Evolutionary conservation across 2,888 invertebrate genomes (phyloP).

Genomic region (Acrobasis consociella): DNA sequence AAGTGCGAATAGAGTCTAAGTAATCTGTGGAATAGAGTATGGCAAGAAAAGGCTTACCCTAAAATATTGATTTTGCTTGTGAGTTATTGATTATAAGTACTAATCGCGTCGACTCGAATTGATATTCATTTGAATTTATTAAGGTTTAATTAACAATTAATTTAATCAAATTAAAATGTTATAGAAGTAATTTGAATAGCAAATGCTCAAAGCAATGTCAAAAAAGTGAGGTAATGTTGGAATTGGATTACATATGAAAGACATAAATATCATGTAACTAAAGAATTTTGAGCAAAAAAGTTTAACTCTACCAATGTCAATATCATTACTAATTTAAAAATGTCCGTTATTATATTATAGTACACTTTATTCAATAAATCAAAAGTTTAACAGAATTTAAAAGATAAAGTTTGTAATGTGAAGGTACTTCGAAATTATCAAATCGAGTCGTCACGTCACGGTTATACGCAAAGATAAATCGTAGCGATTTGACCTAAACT

Average conservation of each 20-base stretch:
- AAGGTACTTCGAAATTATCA: not conserved
- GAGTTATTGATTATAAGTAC: not conserved
- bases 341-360: no score
- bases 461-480: no score
- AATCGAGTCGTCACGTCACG: conserved; percentile 4
- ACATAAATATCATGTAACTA: no score
- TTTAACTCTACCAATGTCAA: no score
- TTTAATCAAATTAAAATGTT: not conserved
- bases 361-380: no score
- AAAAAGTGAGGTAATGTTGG: no score
- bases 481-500: no score
- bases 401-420: not conserved
- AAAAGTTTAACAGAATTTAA: no score
- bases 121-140: not conserved
- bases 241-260: no score
- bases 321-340: no score
- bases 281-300: no score
- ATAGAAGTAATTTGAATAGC: not conserved
- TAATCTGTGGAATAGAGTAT: not conserved
- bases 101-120: not conserved
- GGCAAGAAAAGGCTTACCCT: conserved; percentile 14
- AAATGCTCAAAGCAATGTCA: no score
- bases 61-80: not conserved
- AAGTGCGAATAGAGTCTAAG: conserved; percentile 1
- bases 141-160: not conserved